These are phyloP conservation scores for Drosophila atripex DNA, from an alignment of 2,888 invertebrate genomes.

Conservation along the genomic window DNA sequence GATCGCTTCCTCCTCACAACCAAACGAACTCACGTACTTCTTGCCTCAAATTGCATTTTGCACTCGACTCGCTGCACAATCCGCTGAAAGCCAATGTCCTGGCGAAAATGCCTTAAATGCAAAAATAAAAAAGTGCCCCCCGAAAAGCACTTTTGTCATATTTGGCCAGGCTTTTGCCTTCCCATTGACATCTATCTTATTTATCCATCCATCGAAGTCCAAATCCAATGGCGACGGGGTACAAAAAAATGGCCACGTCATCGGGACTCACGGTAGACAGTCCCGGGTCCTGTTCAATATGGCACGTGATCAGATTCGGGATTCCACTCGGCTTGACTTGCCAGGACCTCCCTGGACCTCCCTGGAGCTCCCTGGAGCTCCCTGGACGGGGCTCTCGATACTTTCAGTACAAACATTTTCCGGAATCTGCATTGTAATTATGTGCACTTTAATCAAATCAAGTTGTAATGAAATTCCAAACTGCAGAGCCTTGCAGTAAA, in stretches of 20 bases:
- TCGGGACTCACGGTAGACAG: constrained; percentile 17
- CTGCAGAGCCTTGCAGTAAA: constrained; percentile 53
- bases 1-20: constrained; percentile 49
- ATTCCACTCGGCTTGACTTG: constrained; percentile 22
- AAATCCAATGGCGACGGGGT: constrained; percentile 1
- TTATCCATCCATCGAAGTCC: constrained; percentile 25
- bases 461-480: constrained; percentile 63
- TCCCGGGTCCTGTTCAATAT: constrained; percentile 51
- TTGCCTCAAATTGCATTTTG: constrained; percentile 72
- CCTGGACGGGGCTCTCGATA: constrained; percentile 6
- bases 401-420: constrained; percentile 44
- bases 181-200: constrained; percentile 42
- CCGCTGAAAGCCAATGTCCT: constrained; percentile 57
- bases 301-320: constrained; percentile 69
- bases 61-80: constrained; percentile 72
- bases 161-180: constrained; percentile 25
- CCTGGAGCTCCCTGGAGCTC: neutral
- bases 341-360: neutral
- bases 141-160: constrained; percentile 32
- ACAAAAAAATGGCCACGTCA: constrained; percentile 35
- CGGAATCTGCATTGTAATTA: constrained; percentile 72
- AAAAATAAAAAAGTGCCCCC: constrained; percentile 32
- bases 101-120: constrained; percentile 73
- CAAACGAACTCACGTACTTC: constrained; percentile 74
- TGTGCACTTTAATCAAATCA: constrained; percentile 69